Base-by-base conservation (phyloP, 1,140 invertebrate genomes). In the Augochlora pura region DNA sequence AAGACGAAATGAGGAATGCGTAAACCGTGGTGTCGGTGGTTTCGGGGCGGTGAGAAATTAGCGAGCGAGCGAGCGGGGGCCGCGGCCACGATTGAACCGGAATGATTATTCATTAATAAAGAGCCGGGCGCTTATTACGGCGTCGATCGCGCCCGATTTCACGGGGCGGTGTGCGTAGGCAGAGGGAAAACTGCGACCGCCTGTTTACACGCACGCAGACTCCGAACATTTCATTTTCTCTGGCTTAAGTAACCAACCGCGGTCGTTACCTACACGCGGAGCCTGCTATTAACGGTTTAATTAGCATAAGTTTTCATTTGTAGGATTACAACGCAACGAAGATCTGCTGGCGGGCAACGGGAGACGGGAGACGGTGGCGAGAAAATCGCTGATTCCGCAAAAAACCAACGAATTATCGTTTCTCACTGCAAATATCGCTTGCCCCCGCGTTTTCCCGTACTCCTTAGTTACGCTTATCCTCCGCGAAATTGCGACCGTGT, bases 251-350 rank as follows among this genome's bases (percentile, higher is more conserved):
- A 92, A 92, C 88, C 90, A n/a, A 83, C 84, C 78, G 81, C 77
- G 84, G 87, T 89, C 86, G 86, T 92, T 92, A 91, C 89, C 82
- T 87, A 88, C 90, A 90, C 89, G 86, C 90, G 89, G 86, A 80
- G 88, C 52, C 85, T 75, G 86, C 90, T 91, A 92, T 92, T 92
- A 92, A 91, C 90, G 89, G 91, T 92, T 91, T 91, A 92, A 91
- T 91, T 92, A 92, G 91, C 89, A 89, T 92, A 92, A 92, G 91
- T 92, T 92, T 92, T 92, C 90, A 92, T 92, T 91, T 90, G 88
- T 78, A 84, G 89, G 88, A 92, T 92, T 92, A 92, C 84, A 79
- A 79, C 59, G 66, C 68, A 32, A 76, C 39, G 63, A 70, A 67
- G 69, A 83, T 81, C 72, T 77, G 66, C 79, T 66, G 83, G 84